Conservation (phyloP, 2,888 invertebrate species). For the Apamea anceps region DNA sequence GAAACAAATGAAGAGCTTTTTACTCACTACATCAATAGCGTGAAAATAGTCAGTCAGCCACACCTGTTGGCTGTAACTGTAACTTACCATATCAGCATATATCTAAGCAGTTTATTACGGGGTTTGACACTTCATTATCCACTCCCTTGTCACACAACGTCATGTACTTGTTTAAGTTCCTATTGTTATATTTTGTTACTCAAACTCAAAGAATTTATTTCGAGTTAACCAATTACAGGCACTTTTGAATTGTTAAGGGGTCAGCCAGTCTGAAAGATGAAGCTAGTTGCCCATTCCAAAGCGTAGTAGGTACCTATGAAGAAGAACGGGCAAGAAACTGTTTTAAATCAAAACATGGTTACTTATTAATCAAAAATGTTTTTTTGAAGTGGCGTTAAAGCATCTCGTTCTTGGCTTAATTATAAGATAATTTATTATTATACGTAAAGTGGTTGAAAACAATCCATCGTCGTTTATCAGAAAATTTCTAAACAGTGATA, state of each 20-base stretch:
- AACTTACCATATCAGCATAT: background rate
- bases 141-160: background rate
- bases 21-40: constrained; percentile 5
- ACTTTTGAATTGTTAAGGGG: background rate
- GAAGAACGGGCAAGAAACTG: background rate
- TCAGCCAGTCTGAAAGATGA: background rate
- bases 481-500: background rate
- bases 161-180: background rate
- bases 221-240: no score
- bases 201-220: background rate
- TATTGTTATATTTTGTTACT: background rate
- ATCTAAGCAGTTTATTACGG: constrained; percentile 33
- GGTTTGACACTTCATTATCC: constrained; percentile 26
- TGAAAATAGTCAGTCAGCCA: constrained; percentile 15
- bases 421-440: background rate
- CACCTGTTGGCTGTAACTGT: constrained; percentile 17
- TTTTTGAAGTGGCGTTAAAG: background rate
- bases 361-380: background rate
- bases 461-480: background rate
- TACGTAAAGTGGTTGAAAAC: background rate
- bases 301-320: background rate
- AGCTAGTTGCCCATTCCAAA: background rate
- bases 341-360: no score
- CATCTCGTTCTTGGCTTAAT: background rate
- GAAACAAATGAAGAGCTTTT: constrained; percentile 1